These are phyloP conservation scores for Thecophora atra DNA, from an alignment of 2,888 invertebrate species.

Conservation along the genomic window DNA sequence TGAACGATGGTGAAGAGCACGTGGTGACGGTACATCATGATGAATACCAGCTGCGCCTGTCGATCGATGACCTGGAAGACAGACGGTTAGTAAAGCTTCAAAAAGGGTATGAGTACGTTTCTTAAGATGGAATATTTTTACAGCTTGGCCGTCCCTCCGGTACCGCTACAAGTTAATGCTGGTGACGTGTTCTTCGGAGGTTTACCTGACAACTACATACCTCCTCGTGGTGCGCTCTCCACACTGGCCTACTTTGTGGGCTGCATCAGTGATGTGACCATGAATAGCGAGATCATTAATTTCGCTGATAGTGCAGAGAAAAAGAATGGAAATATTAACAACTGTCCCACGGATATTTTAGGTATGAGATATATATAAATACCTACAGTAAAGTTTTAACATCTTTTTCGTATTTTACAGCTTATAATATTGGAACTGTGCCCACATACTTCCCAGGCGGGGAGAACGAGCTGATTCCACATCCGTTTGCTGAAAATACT, in stretches of 20 bases:
- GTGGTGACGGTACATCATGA: constrained; percentile 87
- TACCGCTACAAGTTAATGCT: constrained; percentile 72
- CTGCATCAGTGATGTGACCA: constrained; percentile 91
- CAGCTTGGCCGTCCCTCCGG: constrained; percentile 70
- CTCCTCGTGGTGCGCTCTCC: constrained; percentile 69
- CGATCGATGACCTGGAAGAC: constrained; percentile 85
- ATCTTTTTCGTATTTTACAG: constrained; percentile 44
- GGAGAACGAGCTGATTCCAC: constrained; percentile 48
- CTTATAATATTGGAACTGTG: constrained; percentile 56
- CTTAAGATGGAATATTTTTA: constrained; percentile 34
- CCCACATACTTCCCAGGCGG: constrained; percentile 58
- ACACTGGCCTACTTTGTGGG: constrained; percentile 79
- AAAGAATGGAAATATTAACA: constrained; percentile 71
- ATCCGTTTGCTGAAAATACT: constrained; percentile 19
- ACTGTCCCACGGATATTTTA: constrained; percentile 67
- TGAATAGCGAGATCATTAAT: constrained; percentile 83
- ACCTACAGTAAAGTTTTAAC: neutral
- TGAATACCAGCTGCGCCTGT: constrained; percentile 73
- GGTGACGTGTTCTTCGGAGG: constrained; percentile 90
- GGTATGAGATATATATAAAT: constrained; percentile 45
- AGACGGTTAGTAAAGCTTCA: constrained; percentile 68
- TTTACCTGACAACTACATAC: constrained; percentile 72
- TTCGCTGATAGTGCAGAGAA: constrained; percentile 76
- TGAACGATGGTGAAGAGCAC: constrained; percentile 95
- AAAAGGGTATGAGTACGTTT: neutral